phyloP scores from a whole-genome alignment of 2,113 vertebrate species.

The Pelvicachromis taeniatus region DNA sequence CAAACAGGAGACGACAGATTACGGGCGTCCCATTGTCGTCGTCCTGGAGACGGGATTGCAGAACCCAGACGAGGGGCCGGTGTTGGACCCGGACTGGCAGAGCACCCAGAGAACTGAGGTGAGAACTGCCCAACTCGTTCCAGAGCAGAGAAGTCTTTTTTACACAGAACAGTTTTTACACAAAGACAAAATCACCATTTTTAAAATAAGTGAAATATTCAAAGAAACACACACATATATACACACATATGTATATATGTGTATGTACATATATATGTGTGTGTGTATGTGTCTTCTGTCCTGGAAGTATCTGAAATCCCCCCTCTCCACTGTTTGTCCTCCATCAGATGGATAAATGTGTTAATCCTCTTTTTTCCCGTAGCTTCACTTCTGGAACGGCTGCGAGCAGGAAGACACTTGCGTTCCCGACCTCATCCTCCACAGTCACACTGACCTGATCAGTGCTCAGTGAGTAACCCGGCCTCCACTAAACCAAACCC shows the following conservation, averaged over 20 bases:
- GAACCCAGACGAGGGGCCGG: slow-evolving; percentile 71
- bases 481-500: background rate
- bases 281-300: accelerated
- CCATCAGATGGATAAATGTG: background rate
- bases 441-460: slow-evolving; percentile 79
- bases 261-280: too few relatives aligned
- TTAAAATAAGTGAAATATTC: background rate
- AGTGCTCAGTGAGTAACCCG: slow-evolving; percentile 71
- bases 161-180: background rate
- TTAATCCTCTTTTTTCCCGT: background rate
- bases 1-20: slow-evolving; percentile 86
- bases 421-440: slow-evolving; percentile 83
- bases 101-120: slow-evolving; percentile 79
- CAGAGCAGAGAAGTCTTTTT: accelerated
- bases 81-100: slow-evolving; percentile 86
- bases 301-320: background rate
- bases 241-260: too few relatives aligned
- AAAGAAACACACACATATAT: background rate
- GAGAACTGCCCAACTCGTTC: accelerated
- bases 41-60: slow-evolving; percentile 76
- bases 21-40: slow-evolving; percentile 83
- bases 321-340: background rate
- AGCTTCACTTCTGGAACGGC: slow-evolving; percentile 97
- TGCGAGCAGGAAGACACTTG: slow-evolving; percentile 90
- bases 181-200: background rate